Evolutionary conservation across 1,140 invertebrate species (phyloP), one percentile per base, ranked within the genome.

Genomic region (Solen grandis): DNA sequence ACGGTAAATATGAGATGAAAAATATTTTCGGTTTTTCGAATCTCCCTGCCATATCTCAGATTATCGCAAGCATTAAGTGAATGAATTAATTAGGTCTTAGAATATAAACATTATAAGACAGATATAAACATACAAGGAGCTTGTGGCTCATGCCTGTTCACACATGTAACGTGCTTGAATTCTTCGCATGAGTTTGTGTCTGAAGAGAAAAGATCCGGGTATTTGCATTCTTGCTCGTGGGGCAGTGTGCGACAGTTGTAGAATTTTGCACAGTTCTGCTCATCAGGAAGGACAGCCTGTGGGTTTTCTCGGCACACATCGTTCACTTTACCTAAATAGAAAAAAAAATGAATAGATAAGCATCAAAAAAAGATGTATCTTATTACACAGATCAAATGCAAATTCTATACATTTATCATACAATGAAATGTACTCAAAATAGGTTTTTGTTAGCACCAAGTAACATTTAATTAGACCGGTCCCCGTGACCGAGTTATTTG

Each of bases 101-200:
- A n/a, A n/a, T n/a, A n/a, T n/a, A n/a, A n/a, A n/a, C n/a, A n/a
- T n/a, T n/a, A n/a, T n/a, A n/a, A n/a, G n/a, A n/a, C n/a, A n/a
- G n/a, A n/a, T n/a, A n/a, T n/a, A n/a, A n/a, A n/a, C n/a, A n/a
- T 54, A 83, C 81, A 83, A 31, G 84, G 84, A 13, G 84, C 81
- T 63, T 81, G 70, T 3, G 84, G 81, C 62, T 85, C 84, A 41
- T 60, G 65, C 27, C 81, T 76, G 14, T 62, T 52, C 10, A 66
- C n/a, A 81, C 84, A 85, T 13, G 38, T 57, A 13, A 85, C 84
- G 36, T 66, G 38, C n/a, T 60, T 81, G 41, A 85, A 85, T 13
- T 68, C 38, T 38, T 83, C 59, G 63, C 84, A 85, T 8, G 36
- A 38, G 22, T 62, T 63, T 5, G 66, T 60, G 2, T 46, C 35